phyloP scores from a whole-genome alignment of 2,888 invertebrate genomes.

The Mantis religiosa region DNA sequence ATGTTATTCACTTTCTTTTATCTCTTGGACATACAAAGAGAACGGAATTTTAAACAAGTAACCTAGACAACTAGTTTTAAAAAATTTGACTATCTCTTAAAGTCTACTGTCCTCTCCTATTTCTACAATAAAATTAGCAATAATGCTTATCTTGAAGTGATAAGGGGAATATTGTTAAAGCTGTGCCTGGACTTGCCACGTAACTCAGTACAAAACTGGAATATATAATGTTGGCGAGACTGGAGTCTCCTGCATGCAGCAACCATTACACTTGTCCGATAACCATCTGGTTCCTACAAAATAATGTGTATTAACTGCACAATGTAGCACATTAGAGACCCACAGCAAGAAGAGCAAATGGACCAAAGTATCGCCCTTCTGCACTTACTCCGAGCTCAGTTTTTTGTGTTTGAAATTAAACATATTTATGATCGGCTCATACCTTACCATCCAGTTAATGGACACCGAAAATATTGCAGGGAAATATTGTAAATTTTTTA shows the following conservation, averaged over 20 bases:
- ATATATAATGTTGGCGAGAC: background rate
- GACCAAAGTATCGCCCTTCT: background rate
- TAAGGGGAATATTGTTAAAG: no score
- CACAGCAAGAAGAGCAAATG: background rate
- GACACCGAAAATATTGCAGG: no score
- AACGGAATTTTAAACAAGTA: no score
- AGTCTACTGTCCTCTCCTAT: no score
- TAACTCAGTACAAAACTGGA: background rate
- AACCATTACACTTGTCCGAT: background rate
- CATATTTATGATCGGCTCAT: background rate
- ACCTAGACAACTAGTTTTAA: no score
- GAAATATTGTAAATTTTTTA: no score
- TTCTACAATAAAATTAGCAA: no score
- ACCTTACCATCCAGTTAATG: no score
- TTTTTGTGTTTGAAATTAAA: background rate
- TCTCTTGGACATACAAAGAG: no score
- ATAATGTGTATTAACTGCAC: background rate
- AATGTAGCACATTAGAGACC: background rate
- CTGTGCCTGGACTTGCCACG: background rate
- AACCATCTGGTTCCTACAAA: background rate
- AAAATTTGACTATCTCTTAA: no score
- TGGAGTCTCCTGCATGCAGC: background rate
- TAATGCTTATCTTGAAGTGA: no score
- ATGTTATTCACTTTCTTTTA: no score
- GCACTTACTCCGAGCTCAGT: background rate